Conservation (phyloP, 1,140 invertebrate genomes). For the Lepidurus couesii region DNA sequence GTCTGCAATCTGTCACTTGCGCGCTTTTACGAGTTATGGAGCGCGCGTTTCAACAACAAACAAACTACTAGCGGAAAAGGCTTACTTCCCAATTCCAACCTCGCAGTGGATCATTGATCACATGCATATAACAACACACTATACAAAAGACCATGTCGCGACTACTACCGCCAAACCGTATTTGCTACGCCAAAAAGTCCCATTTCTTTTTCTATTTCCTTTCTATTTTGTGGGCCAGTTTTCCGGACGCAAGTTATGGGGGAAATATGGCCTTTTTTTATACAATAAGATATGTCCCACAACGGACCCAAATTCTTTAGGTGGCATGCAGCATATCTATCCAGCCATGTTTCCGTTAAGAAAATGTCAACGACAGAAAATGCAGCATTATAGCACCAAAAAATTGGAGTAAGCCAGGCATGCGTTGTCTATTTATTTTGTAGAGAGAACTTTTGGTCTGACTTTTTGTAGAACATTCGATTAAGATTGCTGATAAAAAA, state of each 20-base stretch:
- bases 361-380: neutral
- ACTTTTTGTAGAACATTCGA: no score
- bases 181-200: conserved; percentile 5
- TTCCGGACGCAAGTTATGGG: conserved; percentile 7
- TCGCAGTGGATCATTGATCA: neutral
- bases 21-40: no score
- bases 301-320: neutral
- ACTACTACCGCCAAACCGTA: neutral
- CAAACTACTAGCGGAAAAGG: neutral
- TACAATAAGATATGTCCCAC: neutral
- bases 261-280: neutral
- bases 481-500: neutral
- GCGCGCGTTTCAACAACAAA: no score
- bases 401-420: no score
- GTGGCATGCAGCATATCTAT: neutral
- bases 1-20: no score
- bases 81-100: neutral
- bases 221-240: neutral
- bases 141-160: conserved; percentile 5
- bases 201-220: neutral
- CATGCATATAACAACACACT: neutral
- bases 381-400: no score
- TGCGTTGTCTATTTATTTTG: no score
- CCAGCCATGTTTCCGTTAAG: neutral
- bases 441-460: no score